These are phyloP conservation scores for Nannoperca australis DNA, from an alignment of 2,797 vertebrate genomes.

Conservation along the genomic window DNA sequence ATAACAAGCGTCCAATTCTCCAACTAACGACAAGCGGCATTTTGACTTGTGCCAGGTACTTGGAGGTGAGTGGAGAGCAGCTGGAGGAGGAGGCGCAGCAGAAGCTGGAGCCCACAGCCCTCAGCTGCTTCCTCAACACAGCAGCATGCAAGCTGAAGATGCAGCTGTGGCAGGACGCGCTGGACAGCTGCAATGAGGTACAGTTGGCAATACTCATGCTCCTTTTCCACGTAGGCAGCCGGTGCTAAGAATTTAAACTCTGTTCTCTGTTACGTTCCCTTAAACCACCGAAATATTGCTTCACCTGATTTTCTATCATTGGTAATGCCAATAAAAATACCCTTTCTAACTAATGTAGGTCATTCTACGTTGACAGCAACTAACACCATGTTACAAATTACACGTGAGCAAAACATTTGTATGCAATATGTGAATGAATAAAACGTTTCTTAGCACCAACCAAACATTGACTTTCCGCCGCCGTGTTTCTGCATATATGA, in stretches of 20 bases:
- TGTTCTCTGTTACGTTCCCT: too few species aligned
- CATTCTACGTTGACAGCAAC: too few species aligned
- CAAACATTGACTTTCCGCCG: too few species aligned
- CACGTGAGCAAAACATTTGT: too few species aligned
- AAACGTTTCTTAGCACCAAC: too few species aligned
- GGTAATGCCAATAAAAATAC: too few species aligned
- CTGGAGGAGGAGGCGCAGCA: conserved; percentile 82
- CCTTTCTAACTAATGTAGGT: too few species aligned
- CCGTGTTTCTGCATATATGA: too few species aligned
- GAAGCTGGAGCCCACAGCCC: conserved; percentile 86
- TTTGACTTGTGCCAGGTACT: conserved; percentile 84
- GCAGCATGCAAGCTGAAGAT: conserved; percentile 95
- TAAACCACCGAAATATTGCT: too few species aligned
- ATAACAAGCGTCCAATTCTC: fast-evolving
- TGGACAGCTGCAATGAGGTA: conserved; percentile 94
- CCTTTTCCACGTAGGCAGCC: background rate
- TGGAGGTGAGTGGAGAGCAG: conserved; percentile 87
- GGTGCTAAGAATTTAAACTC: background rate
- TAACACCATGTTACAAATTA: too few species aligned
- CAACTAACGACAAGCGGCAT: background rate
- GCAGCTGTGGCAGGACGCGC: conserved; percentile 92
- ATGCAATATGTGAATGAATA: too few species aligned
- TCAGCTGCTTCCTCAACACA: conserved; percentile 94
- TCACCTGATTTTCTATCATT: too few species aligned
- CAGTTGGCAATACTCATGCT: background rate